Percentiles rank a stretch among this genome's conserved stretches.
These are phyloP conservation scores for Gouania willdenowi DNA, from an alignment of 2,797 vertebrate species.

Conservation along the genomic window DNA sequence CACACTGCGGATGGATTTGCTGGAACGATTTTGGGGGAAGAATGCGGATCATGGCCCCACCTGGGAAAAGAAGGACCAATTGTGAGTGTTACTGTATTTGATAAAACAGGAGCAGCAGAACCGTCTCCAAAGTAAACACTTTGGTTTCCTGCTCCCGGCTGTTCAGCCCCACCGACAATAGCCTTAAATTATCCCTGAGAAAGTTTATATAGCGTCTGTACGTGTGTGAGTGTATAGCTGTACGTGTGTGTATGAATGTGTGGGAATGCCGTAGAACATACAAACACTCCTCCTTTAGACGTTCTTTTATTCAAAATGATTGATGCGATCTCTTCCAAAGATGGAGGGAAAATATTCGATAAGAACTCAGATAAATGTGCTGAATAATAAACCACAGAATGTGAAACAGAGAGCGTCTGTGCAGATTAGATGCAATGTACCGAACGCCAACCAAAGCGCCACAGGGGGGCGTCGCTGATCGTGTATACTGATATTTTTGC, in stretches of 20 bases:
- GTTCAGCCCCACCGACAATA: constrained; percentile 45
- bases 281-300: background rate
- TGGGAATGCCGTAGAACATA: no score
- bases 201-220: constrained; percentile 42
- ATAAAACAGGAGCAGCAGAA: constrained; percentile 45
- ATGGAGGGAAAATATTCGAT: background rate
- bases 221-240: constrained; percentile 9
- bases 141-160: constrained; percentile 47
- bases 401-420: background rate
- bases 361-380: background rate
- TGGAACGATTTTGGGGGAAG: constrained; percentile 25
- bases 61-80: constrained; percentile 31
- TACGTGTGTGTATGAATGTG: background rate
- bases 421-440: no score
- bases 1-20: constrained; percentile 19
- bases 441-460: no score
- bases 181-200: constrained; percentile 66
- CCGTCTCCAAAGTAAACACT: constrained; percentile 57
- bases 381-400: constrained; percentile 2
- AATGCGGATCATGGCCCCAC: constrained; percentile 35
- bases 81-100: constrained; percentile 60
- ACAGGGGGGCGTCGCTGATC: no score
- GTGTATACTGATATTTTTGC: no score
- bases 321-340: background rate
- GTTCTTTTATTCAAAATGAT: constrained; percentile 31